Conservation (phyloP, 2,888 invertebrate species). For the Exocentrus adspersus region DNA sequence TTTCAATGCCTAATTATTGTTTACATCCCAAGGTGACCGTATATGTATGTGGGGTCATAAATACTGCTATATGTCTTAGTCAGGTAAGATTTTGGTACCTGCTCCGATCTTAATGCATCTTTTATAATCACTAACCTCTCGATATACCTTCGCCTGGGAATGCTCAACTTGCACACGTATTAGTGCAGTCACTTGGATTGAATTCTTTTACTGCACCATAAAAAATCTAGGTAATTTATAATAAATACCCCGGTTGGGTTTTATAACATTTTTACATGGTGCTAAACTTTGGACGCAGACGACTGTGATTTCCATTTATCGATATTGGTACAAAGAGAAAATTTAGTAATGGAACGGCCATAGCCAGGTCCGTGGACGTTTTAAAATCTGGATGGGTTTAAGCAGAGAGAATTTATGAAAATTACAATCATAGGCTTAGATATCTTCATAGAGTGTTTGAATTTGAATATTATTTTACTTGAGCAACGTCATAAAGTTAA, state of each 20-base stretch:
- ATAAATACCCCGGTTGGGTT: background rate
- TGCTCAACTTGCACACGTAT: constrained; percentile 8
- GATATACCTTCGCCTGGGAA: constrained; percentile 8
- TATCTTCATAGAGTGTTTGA: no score
- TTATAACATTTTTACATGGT: background rate
- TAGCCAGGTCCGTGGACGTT: no score
- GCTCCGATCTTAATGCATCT: constrained; percentile 52
- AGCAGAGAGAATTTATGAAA: no score
- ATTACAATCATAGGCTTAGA: no score
- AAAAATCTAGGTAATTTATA: background rate
- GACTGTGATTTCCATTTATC: no score
- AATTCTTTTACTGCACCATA: constrained; percentile 27
- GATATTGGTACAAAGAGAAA: no score
- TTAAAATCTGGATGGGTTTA: no score
- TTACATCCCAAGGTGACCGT: constrained; percentile 62
- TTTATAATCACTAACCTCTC: constrained; percentile 30
- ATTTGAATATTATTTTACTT: no score
- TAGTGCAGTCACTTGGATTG: constrained; percentile 19
- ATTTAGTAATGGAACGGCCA: no score
- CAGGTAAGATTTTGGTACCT: constrained; percentile 60
- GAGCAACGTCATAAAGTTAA: no score
- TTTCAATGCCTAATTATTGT: constrained; percentile 62
- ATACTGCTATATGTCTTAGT: constrained; percentile 59
- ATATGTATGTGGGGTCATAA: constrained; percentile 59
- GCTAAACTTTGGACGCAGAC: no score